Evolutionary conservation across 2,113 vertebrate species (phyloP).

Genomic region (Pipa parva): DNA sequence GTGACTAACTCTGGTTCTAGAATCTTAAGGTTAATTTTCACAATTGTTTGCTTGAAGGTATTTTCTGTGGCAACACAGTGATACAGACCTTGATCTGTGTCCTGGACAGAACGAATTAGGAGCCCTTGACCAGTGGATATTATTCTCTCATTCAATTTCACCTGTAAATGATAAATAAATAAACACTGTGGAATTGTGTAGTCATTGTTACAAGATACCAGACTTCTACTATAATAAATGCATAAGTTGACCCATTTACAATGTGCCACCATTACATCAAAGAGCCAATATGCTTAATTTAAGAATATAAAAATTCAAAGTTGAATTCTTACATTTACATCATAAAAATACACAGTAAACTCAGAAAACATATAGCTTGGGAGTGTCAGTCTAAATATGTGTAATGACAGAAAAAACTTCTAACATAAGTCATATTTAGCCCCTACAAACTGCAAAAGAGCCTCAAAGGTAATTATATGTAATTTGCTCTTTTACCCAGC

Average conservation of each 20-base stretch:
- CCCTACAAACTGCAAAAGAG: too few species aligned
- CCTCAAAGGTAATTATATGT: too few species aligned
- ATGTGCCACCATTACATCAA: slow-evolving; percentile 3
- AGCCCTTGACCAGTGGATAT: slow-evolving; percentile 86
- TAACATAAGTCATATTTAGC: too few species aligned
- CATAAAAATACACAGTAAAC: too few species aligned
- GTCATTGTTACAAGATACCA: too few species aligned
- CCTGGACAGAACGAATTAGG: slow-evolving; percentile 82
- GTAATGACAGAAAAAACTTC: too few species aligned
- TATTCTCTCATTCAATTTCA: slow-evolving; percentile 86
- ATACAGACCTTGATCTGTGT: slow-evolving; percentile 84
- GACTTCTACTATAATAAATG: neutral
- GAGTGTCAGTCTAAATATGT: too few species aligned
- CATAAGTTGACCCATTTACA: neutral
- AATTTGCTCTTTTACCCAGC: too few species aligned
- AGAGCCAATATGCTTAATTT: neutral
- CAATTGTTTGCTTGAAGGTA: slow-evolving; percentile 88
- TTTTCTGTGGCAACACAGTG: slow-evolving; percentile 94
- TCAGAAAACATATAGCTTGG: too few species aligned
- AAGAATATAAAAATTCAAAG: too few species aligned
- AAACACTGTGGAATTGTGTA: neutral
- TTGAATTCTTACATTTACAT: too few species aligned
- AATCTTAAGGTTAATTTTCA: slow-evolving; percentile 89
- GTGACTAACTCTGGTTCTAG: slow-evolving; percentile 77
- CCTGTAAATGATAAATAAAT: slow-evolving; percentile 57